Conservation (phyloP, 2,888 invertebrate genomes). For the Drosophila trichaetosa region DNA sequence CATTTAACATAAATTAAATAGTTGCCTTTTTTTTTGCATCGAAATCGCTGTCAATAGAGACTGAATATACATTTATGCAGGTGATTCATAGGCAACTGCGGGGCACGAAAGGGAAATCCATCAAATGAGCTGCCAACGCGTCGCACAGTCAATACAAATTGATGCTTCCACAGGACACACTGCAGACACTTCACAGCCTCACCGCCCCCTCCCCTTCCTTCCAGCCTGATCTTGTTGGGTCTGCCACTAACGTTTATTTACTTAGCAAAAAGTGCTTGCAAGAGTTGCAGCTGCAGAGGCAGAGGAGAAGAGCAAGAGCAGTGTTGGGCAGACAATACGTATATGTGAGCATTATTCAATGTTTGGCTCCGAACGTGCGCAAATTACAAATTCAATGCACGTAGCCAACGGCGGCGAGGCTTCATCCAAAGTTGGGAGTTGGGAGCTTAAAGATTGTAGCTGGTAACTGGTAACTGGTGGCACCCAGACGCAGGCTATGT, state of each 20-base stretch:
- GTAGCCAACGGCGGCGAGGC: conserved; percentile 63
- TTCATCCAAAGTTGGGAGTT: conserved; percentile 37
- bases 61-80: conserved; percentile 57
- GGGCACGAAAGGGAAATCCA: conserved; percentile 64
- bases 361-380: conserved; percentile 78
- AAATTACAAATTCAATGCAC: conserved; percentile 82
- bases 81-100: conserved; percentile 63
- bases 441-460: conserved; percentile 21
- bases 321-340: conserved; percentile 46
- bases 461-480: conserved; percentile 6
- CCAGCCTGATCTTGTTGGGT: conserved; percentile 9
- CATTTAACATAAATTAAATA: conserved; percentile 69
- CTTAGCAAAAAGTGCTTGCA: conserved; percentile 66
- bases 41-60: conserved; percentile 35
- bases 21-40: conserved; percentile 44
- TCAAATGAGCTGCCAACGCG: conserved; percentile 78
- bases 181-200: neutral
- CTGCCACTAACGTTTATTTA: conserved; percentile 66
- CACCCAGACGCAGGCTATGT: conserved; percentile 33
- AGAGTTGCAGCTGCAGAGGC: conserved; percentile 11
- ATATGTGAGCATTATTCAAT: conserved; percentile 80
- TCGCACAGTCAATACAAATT: conserved; percentile 76
- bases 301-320: neutral
- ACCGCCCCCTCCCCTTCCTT: too few relatives aligned
- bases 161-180: conserved; percentile 29